Base-by-base conservation (phyloP, 2,113 vertebrate genomes). In the Leucoraja erinaceus region DNA sequence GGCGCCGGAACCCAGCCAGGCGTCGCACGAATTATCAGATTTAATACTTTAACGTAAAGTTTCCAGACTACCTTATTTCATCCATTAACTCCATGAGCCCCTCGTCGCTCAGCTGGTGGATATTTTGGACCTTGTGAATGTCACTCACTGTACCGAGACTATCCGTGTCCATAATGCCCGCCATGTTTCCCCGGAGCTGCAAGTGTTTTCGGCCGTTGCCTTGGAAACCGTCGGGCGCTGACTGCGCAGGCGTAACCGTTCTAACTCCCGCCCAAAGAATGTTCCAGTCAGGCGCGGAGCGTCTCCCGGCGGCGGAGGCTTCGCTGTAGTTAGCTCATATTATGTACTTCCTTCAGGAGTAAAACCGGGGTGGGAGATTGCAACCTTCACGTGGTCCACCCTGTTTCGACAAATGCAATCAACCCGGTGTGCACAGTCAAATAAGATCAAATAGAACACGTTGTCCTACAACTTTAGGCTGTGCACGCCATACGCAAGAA, bases 1-100 rank as follows among this genome's bases (percentile, higher is more conserved):
- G 38, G 38, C 18, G 79, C 79, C 22, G 54, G 33, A 33, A 22
- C 78, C 38, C 16, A 4, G 38, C 38, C 18, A 6, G 20, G 18
- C 47, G 22, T 63, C 59, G 59, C n/a, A 0, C 16, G 25, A 86
- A 16, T n/a, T 14, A 66, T 16, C 4, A 72, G 70, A 28, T 2
- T 18, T 66, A 9, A n/a, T 84, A 5, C 8, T 59, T 84, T 59
- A 84, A 28, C 20, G 9, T 61, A 31, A 5, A 63, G 79, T 61
- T 86, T 61, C n/a, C 5, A 59, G 59, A n/a, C 63, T 93, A 95
- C 94, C 94, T 94, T 56, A 95, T 61, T 16, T 94, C 93, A 16
- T 94, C 93, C 31, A 94, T 47, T 4, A 93, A 93, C 75, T 93
- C 47, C 59, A 76, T 38, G 33, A 94, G 74, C 20, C 90, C 74